Base-by-base conservation (phyloP, 35 echinoderm and acorn worm species). In the Hemicentrotus pulcherrimus region DNA sequence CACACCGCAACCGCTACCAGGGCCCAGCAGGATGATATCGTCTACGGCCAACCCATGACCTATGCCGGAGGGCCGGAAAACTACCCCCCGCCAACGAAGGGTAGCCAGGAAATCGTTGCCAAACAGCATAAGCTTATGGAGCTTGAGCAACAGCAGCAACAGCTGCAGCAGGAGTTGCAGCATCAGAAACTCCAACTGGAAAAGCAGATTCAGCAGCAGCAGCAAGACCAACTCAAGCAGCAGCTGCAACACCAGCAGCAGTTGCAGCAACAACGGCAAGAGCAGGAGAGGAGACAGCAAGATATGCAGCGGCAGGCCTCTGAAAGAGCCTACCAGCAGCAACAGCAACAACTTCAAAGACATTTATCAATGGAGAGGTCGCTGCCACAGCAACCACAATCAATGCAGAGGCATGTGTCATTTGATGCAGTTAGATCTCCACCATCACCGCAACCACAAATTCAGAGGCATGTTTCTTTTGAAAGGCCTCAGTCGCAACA, bases 41-140 rank as follows among this genome's bases (percentile, higher is more conserved):
- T 93, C 16, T 93, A 93, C 12, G 91, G 91, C 16, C 15, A 46
- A 58, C 91, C 91, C 16, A 93, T 93, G 48, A 93, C 91, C 32
- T 93, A 93, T 16, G 46, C 91, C 2, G 91, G 46, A n/a, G 91
- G 47, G 19, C 46, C 91, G 48, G 91, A 31, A 93, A 58, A 46
- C 46, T 90, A 90, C 88, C 88, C 32, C 19, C 11, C 12, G 4
- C 31, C 11, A 14, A 10, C 19, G 45, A 47, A 93, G 91, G 11
- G 65, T 78, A 78, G 19, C 88, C 88, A 90, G 88, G 88, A 90
- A 6, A 90, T 90, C 32, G 88, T 47, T 15, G 30, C 48, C n/a
- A 93, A 93, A 31, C 91, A 93, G 46, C 91, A 93, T 46, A 47
- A 93, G 91, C 48, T 50, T 19, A 58, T 93, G 91, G 48, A 58